phyloP scores from a whole-genome alignment of 1,140 invertebrate genomes.

The Drosophila sturtevanti region DNA sequence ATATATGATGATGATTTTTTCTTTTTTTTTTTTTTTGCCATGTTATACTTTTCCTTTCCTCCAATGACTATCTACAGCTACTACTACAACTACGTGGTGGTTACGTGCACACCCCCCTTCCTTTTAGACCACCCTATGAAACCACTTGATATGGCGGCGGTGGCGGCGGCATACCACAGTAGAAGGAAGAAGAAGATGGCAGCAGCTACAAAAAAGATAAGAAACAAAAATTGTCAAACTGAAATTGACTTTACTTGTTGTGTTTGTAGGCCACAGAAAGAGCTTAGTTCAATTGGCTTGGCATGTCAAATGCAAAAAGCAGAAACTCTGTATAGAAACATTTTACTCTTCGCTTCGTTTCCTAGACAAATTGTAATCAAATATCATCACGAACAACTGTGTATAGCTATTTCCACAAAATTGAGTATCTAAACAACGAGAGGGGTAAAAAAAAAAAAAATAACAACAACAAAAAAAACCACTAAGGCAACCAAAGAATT shows the following conservation, averaged over 20 bases:
- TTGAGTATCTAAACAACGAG: slow-evolving; percentile 69
- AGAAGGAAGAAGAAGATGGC: background rate
- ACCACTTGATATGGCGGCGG: background rate
- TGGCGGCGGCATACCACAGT: background rate
- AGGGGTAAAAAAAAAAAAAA: too few relatives aligned
- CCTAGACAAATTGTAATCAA: slow-evolving; percentile 75
- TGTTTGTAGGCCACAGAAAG: slow-evolving; percentile 59
- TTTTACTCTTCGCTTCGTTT: slow-evolving; percentile 28
- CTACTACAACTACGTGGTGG: background rate
- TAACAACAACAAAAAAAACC: too few relatives aligned
- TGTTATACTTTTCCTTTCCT: background rate
- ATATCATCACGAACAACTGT: slow-evolving; percentile 70
- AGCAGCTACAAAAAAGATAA: slow-evolving; percentile 2
- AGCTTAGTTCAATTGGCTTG: slow-evolving; percentile 54
- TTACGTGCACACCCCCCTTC: background rate
- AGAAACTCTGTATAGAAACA: slow-evolving; percentile 28
- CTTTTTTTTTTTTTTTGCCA: background rate
- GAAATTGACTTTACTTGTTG: slow-evolving; percentile 54
- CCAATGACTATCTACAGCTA: background rate
- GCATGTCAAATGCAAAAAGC: slow-evolving; percentile 73
- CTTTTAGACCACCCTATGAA: background rate
- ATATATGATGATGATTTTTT: background rate
- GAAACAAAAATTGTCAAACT: slow-evolving; percentile 41
- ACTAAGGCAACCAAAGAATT: slow-evolving; percentile 58
- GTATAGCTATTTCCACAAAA: slow-evolving; percentile 43